Base-by-base conservation (phyloP, 2,113 vertebrate genomes). In the Burhinus bistriatus region DNA sequence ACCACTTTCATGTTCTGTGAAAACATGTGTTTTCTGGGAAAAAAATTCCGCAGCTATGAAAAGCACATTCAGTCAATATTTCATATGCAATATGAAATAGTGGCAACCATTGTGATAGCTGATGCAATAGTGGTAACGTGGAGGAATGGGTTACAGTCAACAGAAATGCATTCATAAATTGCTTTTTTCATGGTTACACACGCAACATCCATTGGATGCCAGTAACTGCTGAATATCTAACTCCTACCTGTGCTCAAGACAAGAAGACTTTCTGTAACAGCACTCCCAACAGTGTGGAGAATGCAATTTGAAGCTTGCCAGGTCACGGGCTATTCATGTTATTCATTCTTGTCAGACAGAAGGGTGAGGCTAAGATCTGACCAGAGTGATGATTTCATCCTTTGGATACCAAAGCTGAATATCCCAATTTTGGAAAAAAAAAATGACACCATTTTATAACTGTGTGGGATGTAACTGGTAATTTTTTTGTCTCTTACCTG, bases 401-500 rank as follows among this genome's bases (percentile, higher is more conserved):
- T 65, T 90, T 85, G 38, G 59, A 65, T 82, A 81, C 51, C n/a
- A 49, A 80, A 95, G 54, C 23, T 32, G 25, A 57, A 70, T 80
- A 83, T 58, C 76, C 15, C 17, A 44, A 2, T 38, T 44, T 44
- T 27, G 36, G 17, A 29, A 64, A 54, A 57, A 11, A 18, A 57
- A 32, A 36, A 22, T 1, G 15, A 12, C 11, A 40, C 7, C 5
- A 9, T 65, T 64, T 64, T 58, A 4, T n/a, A 42, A 51, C 45
- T 92, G 38, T 66, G 12, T 81, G 40, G 57, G 34, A 47, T 58
- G 15, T 73, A 88, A 75, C 14, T 55, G 42, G 30, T 81, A 12
- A 7, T 54, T 54, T 49, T 91, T 93, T 42, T 79, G 42, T 75
- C 45, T 45, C 27, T 80, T 49, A 61, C 86, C 89, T 94, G 73